Base-by-base conservation (phyloP, 2,797 vertebrate species). In the Enteromius unitaeniatus region DNA sequence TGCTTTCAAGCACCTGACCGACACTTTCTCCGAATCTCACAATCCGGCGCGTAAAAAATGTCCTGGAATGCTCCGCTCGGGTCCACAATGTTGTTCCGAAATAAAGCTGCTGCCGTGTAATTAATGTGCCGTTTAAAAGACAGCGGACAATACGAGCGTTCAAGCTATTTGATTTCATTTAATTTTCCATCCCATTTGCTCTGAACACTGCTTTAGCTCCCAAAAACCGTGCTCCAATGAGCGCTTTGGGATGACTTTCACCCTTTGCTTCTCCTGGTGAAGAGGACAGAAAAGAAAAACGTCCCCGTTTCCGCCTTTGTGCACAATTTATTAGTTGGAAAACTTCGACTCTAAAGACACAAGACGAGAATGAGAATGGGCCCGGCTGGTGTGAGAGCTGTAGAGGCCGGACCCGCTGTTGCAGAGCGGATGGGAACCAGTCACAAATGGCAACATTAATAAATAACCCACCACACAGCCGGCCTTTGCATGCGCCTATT, bases 171-270 rank as follows among this genome's bases (percentile, higher is more conserved):
- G 95, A 97, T 97, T 97, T 98, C 96, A 97, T 98, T 98, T 97
- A 96, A 98, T 98, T 98, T 97, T 98, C 97, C 97, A 97, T 98
- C 97, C 96, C 97, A 98, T 99, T 98, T 96, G 95, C 96, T 95
- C 89, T 93, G 94, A 96, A 96, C 96, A 93, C 95, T 95, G 95
- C 95, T 94, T 95, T 96, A 95, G 92, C 94, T 95, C 93, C 93
- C 95, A 96, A 96, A 96, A 96, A 91, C 93, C 93, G 93, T 96
- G 95, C 95, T 95, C 93, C 95, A 95, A 90, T 95, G 95, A 94
- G 94, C 96, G 96, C 95, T 94, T 96, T 94, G 95, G 94, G 84
- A 94, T 95, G 93, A 93, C 95, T 96, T 95, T 97, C 95, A 96
- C 95, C 94, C 93, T 93, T 96, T 96, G 93, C 93, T 94, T 95